Evolutionary conservation across 2,797 vertebrate species (phyloP), one percentile per base, ranked within the genome.

Genomic region (Apodemus agrarius): DNA sequence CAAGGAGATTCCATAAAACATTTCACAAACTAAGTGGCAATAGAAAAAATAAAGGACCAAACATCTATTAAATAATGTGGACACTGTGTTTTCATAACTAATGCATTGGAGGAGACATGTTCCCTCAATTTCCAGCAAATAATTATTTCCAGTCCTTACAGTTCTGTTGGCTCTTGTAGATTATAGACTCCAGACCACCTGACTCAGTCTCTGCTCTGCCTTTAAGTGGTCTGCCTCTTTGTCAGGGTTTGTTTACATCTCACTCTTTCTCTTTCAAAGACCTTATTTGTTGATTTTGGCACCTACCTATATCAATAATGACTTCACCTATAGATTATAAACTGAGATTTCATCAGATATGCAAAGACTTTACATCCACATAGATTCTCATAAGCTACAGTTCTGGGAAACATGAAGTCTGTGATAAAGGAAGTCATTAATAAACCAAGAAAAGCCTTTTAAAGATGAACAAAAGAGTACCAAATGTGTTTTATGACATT

Each of bases 171-270:
- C 16, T 79, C 43, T 16, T 78, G 8, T 2, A 40, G 12, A 34
- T 76, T 19, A 17, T 11, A 78, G 37, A n/a, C 14, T 46, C 31
- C 11, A 0, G 6, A 3, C 1, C 29, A 2, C 34, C 3, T 17
- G 37, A 4, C 3, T 59, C 26, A 83, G 4, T 1, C 1, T 49
- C 46, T 84, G 5, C 34, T 10, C 26, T 72, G 0, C 78, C 74
- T 52, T 89, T 59, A 9, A 3, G 0, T 8, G 14, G 5, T 21
- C 22, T 52, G 13, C 22, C 29, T 82, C 22, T 46, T 6, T 54
- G n/a, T 57, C 5, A 59, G 8, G 19, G 12, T 49, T 13, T 31
- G 12, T 49, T 54, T 6, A 65, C 54, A 75, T 49, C 14, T 31
- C 19, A 13, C 5, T 34, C 10, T 31, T 95, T 78, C 21, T 82